Evolutionary conservation across 2,113 vertebrate species (phyloP).

Genomic region (Eurystomus gularis): DNA sequence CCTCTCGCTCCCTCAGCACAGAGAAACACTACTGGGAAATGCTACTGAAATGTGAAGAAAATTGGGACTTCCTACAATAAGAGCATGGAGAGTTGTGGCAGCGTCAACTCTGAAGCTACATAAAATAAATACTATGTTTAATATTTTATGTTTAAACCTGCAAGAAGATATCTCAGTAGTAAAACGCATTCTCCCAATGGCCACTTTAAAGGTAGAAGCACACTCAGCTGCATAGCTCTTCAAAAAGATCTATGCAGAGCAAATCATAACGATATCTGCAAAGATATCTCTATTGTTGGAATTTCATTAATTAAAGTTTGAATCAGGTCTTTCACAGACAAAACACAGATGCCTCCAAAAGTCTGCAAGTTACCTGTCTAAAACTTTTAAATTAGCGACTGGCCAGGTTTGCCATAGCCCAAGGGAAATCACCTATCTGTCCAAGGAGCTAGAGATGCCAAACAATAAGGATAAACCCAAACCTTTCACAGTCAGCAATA

Average conservation of each 20-base stretch:
- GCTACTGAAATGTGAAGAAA: conserved; percentile 42
- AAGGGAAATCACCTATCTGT: conserved; percentile 52
- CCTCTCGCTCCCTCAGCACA: conserved; percentile 24
- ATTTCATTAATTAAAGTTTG: conserved; percentile 59
- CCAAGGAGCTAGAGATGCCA: conserved; percentile 10
- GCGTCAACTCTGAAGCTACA: neutral
- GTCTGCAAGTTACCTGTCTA: conserved; percentile 54
- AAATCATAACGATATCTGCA: conserved; percentile 23
- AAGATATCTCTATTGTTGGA: conserved; percentile 19
- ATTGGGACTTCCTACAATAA: neutral
- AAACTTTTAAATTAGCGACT: conserved; percentile 49
- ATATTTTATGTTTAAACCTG: conserved; percentile 54
- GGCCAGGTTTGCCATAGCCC: neutral
- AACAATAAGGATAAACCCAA: conserved; percentile 60
- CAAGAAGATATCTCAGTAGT: conserved; percentile 44
- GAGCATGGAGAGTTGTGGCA: neutral
- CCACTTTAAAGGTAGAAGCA: conserved; percentile 23
- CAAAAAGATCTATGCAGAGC: conserved; percentile 17
- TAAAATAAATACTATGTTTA: neutral
- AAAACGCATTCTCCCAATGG: conserved; percentile 40
- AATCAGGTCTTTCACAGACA: conserved; percentile 55
- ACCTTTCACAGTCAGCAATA: conserved; percentile 64
- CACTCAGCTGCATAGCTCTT: conserved; percentile 1
- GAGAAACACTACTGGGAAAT: conserved; percentile 40
- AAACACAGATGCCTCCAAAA: conserved; percentile 15